These are phyloP conservation scores for Plutella xylostella DNA, from an alignment of 2,888 invertebrate species.

Conservation along the genomic window DNA sequence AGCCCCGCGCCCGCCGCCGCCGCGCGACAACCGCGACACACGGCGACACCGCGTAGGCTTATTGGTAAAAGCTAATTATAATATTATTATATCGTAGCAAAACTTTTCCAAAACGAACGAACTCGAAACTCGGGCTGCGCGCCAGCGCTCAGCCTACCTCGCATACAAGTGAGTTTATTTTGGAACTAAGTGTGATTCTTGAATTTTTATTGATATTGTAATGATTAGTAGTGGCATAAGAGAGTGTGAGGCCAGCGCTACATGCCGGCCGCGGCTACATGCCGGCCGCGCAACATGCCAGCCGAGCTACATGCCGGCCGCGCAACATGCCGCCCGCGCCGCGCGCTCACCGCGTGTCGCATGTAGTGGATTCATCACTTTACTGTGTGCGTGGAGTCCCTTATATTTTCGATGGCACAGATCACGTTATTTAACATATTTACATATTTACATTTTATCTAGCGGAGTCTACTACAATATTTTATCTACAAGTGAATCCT, in stretches of 20 bases:
- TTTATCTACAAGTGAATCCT: slow-evolving; percentile 67
- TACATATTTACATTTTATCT: slow-evolving; percentile 70
- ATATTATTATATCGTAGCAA: slow-evolving; percentile 65
- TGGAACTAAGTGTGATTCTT: slow-evolving; percentile 82
- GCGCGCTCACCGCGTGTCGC: slow-evolving; percentile 26
- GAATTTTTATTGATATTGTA: slow-evolving; percentile 72
- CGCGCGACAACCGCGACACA: slow-evolving; percentile 21
- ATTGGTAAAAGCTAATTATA: slow-evolving; percentile 68
- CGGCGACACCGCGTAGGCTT: slow-evolving; percentile 67
- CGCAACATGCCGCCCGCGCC: slow-evolving; percentile 20
- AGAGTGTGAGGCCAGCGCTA: slow-evolving; percentile 52
- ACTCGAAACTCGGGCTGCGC: slow-evolving; percentile 72
- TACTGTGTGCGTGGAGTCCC: slow-evolving; percentile 64
- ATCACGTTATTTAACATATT: slow-evolving; percentile 66
- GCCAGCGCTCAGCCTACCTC: slow-evolving; percentile 74
- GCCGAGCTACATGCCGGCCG: slow-evolving; percentile 35
- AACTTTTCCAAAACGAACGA: slow-evolving; percentile 72
- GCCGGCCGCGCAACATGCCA: slow-evolving; percentile 18
- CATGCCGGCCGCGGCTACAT: slow-evolving; percentile 28
- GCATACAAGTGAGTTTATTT: slow-evolving; percentile 82
- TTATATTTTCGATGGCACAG: slow-evolving; percentile 66
- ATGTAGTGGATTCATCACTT: slow-evolving; percentile 44
- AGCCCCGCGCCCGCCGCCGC: slow-evolving; percentile 11
- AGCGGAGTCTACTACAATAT: slow-evolving; percentile 68
- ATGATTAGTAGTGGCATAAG: slow-evolving; percentile 68